Base-by-base conservation (phyloP, 2,888 invertebrate genomes). In the Imbricaverruca yamaguchii region DNA sequence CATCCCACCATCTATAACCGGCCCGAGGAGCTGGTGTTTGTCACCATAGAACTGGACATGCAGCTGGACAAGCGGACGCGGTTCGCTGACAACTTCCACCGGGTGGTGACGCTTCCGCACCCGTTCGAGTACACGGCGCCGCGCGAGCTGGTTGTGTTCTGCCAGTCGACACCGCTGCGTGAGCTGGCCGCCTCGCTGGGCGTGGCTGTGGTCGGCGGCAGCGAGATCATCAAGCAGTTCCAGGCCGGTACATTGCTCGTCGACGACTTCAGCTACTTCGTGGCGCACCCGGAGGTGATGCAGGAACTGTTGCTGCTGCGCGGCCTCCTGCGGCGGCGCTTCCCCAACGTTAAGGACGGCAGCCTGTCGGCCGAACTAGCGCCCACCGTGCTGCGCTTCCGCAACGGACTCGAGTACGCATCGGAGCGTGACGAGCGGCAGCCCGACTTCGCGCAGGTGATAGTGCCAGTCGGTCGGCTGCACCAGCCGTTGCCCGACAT, bases 1-100 rank as follows among this genome's bases (percentile, higher is more conserved):
- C 93, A 94, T 86, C 93, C 95, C 0, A 91, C 93, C 0, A 92
- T 96, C 89, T 93, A 91, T 85, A 93, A 96, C 87, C 88, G 89
- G 65, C 93, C 94, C 0, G 89, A 92, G 86, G 92, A 94, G 0
- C 88, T 91, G 21, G 87, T 97, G 0, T 90, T 89, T 84, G 91
- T 93, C 7, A 88, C 90, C 65, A 89, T 96, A 82, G 95, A 96
- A 86, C 87, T 96, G 8, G 92, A 96, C 86, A 93, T 96, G 93
- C 89, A 89, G 84, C 92, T 91, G 81, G 91, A 89, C 83, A 92
- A 92, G 86, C 91, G 91, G 90, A 93, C 90, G 77, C 91, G 92
- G 83, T 92, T 90, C 84, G 84, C 94, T 39, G 93, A 93, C 1
- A 90, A 90, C 84, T 93, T 95, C 85, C 88, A 89, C 21, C 89